Conservation (phyloP, 2,888 invertebrate genomes). For the Amiota mariae region DNA sequence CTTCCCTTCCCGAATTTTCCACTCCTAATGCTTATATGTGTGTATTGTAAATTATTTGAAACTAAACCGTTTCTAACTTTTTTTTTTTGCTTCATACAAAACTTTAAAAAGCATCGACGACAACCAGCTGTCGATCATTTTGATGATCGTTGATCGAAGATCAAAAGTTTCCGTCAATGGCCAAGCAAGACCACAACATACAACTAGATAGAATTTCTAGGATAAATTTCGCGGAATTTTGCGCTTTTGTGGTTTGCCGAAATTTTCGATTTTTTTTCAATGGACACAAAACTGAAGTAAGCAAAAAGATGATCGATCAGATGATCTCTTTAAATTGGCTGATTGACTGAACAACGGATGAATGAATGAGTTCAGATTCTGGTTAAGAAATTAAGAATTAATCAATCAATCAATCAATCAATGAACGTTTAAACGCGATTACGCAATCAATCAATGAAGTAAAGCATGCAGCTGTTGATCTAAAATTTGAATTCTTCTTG, state of each 20-base stretch:
- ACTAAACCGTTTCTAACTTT: constrained; percentile 53
- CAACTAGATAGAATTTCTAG: constrained; percentile 66
- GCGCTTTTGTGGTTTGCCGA: constrained; percentile 63
- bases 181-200: constrained; percentile 36
- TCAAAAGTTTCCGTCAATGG: constrained; percentile 63
- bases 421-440: constrained; percentile 1
- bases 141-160: constrained; percentile 52
- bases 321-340: neutral
- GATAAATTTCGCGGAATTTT: constrained; percentile 61
- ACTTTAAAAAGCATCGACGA: neutral
- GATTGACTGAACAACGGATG: neutral
- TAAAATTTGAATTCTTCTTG: neutral
- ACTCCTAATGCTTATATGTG: no score
- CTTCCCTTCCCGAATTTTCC: no score
- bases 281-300: neutral
- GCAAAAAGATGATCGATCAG: no score
- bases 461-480: constrained; percentile 16
- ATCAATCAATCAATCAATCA: constrained; percentile 15
- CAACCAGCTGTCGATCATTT: constrained; percentile 28
- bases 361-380: neutral
- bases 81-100: constrained; percentile 45
- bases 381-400: constrained; percentile 15
- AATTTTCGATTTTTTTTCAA: neutral
- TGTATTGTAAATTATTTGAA: neutral
- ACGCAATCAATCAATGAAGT: constrained; percentile 2